These are phyloP conservation scores for Cephus cinctus DNA, from an alignment of 1,140 invertebrate species.

Conservation along the genomic window DNA sequence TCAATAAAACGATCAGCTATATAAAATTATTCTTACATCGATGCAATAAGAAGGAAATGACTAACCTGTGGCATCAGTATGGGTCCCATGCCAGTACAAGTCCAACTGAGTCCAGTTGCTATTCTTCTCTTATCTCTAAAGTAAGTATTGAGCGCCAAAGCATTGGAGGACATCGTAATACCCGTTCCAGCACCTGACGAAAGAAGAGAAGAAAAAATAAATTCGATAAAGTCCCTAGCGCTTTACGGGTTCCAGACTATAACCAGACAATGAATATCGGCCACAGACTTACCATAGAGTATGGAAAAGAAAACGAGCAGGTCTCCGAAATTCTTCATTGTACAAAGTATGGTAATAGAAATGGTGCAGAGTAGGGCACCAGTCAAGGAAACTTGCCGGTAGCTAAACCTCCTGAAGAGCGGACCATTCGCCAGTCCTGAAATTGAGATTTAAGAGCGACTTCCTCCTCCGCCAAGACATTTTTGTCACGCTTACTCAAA, in stretches of 20 bases:
- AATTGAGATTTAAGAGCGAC: slow-evolving; percentile 31
- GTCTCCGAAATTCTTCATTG: slow-evolving; percentile 56
- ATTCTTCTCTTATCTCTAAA: slow-evolving; percentile 48
- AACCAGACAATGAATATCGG: no score
- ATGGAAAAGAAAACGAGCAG: slow-evolving; percentile 62
- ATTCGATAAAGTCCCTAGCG: no score
- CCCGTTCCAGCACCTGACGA: slow-evolving; percentile 63
- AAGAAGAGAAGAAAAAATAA: no score
- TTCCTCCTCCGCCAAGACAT: no score
- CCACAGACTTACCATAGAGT: slow-evolving; percentile 61
- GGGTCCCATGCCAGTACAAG: slow-evolving; percentile 52
- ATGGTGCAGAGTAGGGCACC: slow-evolving; percentile 55
- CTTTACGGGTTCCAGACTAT: no score
- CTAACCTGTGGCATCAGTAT: slow-evolving; percentile 55
- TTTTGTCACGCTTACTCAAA: neutral
- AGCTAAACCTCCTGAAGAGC: slow-evolving; percentile 63
- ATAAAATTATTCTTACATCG: neutral
- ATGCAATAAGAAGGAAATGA: neutral
- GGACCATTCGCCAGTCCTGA: slow-evolving; percentile 67
- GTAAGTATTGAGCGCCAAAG: slow-evolving; percentile 53
- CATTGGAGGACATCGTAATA: slow-evolving; percentile 61
- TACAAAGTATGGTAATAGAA: slow-evolving; percentile 35
- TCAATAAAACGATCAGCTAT: neutral
- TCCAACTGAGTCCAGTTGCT: slow-evolving; percentile 51
- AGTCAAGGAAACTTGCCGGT: slow-evolving; percentile 62